Base-by-base conservation (phyloP, 92 coral and sea anemone genomes). In the Bergia puertoricense region DNA sequence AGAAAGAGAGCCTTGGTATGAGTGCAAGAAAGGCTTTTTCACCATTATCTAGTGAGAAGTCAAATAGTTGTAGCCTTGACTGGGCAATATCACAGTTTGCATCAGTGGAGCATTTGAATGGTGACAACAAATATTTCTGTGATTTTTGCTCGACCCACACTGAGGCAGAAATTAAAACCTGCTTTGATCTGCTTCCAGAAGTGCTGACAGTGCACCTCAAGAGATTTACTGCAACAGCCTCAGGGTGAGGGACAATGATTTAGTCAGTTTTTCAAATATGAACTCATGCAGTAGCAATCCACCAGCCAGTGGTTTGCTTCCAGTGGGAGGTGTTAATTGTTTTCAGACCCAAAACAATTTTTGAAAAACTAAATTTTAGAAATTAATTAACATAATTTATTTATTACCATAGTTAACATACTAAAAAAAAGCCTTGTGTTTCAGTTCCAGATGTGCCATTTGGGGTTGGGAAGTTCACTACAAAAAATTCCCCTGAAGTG, bases 21-120 rank as follows among this genome's bases (percentile, higher is more conserved):
- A 92, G 89, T 86, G 85, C 92, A 8, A 93, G 88, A 43, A 92
- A 88, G 22, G 82, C 81, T 38, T 85, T 95, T 80, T 95, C 98
- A 41, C 98, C 98, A 68, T 90, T 93, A n/a, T 95, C 98, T 2
- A 96, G 90, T 86, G 92, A 93, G 73, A 59, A 86, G 45, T 90
- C 85, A 73, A 86, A 51, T 23, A 92, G 76, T 20, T 78, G 84
- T 18, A 95, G 94, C 77, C 92, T 97, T 37, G 69, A 87, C 45
- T 94, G 99, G 99, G 99, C 99, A 30, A 90, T 97, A 85, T 93
- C 98, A 11, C 98, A 97, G 93, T 97, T 97, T 97, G 99, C 98
- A 38, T 91, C 94, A 11, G 89, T 92, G 83, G 99, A 97, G 86
- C 92, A 90, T 77, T 85, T 97, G 76, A 91, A 90, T 73, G 99